Evolutionary conservation across 2,797 vertebrate genomes (phyloP).

Genomic region (Channa striata): DNA sequence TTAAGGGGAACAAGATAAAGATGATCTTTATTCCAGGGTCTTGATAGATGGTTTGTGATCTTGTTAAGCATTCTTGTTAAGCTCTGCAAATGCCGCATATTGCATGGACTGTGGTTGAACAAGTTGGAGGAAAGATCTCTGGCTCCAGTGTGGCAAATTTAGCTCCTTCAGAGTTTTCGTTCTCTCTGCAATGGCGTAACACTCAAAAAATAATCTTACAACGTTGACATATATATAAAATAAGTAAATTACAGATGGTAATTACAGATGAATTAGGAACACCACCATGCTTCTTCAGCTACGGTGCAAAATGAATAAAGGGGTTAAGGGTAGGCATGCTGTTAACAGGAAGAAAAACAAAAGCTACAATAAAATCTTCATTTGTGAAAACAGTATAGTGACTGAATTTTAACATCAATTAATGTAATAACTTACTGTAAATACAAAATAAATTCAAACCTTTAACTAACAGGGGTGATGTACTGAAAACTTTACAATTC

Average conservation of each 20-base stretch:
- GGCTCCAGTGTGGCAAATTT: constrained; percentile 53
- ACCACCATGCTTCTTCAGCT: constrained; percentile 68
- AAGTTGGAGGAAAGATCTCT: constrained; percentile 41
- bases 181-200: constrained; percentile 59
- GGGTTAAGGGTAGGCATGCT: constrained; percentile 70
- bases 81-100: constrained; percentile 14
- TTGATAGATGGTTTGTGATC: constrained; percentile 31
- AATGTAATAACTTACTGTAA: constrained; percentile 81
- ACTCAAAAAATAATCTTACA: constrained; percentile 72
- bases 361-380: constrained; percentile 69
- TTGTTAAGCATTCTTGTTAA: constrained; percentile 26
- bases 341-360: constrained; percentile 55
- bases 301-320: constrained; percentile 69
- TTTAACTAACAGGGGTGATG: constrained; percentile 67
- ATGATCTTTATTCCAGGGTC: constrained; percentile 53
- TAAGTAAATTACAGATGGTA: constrained; percentile 78
- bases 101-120: constrained; percentile 37
- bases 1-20: constrained; percentile 48
- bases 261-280: constrained; percentile 76
- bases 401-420: constrained; percentile 68
- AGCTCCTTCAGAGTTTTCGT: constrained; percentile 62
- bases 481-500: constrained; percentile 70
- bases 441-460: constrained; percentile 76
- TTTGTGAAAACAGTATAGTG: constrained; percentile 70
- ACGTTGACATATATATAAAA: constrained; percentile 76